A percentile compares a stretch with the other conserved stretches of the same genome.
phyloP scores from a whole-genome alignment of 2,113 vertebrate species.

The Pavo muticus region DNA sequence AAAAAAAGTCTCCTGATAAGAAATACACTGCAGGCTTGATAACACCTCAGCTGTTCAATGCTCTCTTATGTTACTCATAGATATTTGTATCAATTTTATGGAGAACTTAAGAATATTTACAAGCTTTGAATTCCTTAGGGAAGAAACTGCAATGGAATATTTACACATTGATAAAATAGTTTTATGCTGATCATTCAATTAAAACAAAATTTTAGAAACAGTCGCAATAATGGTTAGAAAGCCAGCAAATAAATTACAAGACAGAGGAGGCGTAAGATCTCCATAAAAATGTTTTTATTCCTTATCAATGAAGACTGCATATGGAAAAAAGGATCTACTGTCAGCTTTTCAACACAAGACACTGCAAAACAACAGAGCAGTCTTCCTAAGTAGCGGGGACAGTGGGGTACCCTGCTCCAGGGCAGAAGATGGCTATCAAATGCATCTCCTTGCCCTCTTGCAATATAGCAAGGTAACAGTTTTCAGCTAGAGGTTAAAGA shows the following conservation, averaged over 20 bases:
- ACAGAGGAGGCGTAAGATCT: not conserved
- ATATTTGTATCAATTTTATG: not conserved
- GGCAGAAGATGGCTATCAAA: not conserved
- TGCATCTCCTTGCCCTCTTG: not conserved
- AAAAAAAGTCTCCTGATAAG: not conserved
- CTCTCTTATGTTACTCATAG: not conserved
- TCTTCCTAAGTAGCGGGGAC: not conserved
- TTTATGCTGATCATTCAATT: not conserved
- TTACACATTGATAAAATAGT: not conserved
- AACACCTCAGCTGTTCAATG: not conserved
- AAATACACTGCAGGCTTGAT: not conserved
- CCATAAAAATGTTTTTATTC: constrained; percentile 67
- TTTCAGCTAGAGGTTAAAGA: constrained; percentile 17
- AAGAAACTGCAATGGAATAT: not conserved
- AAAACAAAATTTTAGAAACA: not conserved
- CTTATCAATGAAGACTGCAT: not conserved
- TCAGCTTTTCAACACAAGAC: not conserved
- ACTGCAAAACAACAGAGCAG: not conserved
- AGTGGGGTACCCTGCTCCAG: not conserved
- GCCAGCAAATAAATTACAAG: not conserved
- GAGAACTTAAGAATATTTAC: not conserved
- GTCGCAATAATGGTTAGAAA: not conserved
- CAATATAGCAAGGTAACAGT: not conserved
- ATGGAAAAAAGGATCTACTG: not conserved
- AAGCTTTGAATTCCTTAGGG: not conserved